Conservation (phyloP, 1,140 invertebrate species). For the Ephestia elutella region DNA sequence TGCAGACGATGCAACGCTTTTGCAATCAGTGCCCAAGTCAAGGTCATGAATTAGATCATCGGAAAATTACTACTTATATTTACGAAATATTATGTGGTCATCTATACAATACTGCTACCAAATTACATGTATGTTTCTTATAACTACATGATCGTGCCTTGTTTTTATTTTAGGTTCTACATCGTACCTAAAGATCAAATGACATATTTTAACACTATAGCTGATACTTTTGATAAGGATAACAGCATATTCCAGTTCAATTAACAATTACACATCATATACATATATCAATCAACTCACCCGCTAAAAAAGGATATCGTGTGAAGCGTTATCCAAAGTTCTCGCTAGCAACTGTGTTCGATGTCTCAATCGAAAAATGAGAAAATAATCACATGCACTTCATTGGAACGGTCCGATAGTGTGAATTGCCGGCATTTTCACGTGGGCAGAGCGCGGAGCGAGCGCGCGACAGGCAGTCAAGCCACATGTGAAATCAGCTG, state of each 20-base stretch:
- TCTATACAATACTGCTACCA: not conserved
- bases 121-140: no score
- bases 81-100: not conserved
- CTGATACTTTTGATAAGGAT: no score
- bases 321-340: not conserved
- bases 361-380: not conserved
- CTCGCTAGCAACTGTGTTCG: not conserved
- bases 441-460: slow-evolving; percentile 27
- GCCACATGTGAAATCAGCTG: slow-evolving; percentile 70
- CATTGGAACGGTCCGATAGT: slow-evolving; percentile 16
- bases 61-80: not conserved
- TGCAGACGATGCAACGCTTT: slow-evolving; percentile 16
- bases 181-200: no score
- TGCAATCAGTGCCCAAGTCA: slow-evolving; percentile 23
- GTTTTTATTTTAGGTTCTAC: no score
- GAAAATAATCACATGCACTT: slow-evolving; percentile 34
- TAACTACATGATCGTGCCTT: no score
- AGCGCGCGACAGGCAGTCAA: slow-evolving; percentile 32
- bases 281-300: slow-evolving; percentile 22
- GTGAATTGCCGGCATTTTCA: slow-evolving; percentile 49
- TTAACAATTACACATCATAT: not conserved
- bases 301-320: slow-evolving; percentile 13
- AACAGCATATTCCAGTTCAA: not conserved
- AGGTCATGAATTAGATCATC: slow-evolving; percentile 19
- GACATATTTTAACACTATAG: no score